A percentile compares a stretch with the other conserved stretches of the same genome.
Evolutionary conservation across 2,113 vertebrate genomes (phyloP).

Genomic region (Trogon melanurus): DNA sequence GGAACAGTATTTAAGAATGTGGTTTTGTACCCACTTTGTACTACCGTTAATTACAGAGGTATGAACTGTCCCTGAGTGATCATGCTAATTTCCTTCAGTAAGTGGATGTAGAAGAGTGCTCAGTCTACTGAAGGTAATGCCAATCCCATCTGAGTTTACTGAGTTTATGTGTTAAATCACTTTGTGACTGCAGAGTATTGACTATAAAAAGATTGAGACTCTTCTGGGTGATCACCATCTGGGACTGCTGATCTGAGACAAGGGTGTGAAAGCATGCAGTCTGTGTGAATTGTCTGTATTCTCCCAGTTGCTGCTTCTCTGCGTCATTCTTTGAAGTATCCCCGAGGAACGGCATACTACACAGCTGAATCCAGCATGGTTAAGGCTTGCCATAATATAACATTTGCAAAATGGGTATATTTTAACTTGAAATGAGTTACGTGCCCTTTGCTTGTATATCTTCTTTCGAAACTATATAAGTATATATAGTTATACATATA

Average conservation of each 20-base stretch:
- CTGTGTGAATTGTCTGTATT: constrained; percentile 52
- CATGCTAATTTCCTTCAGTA: neutral
- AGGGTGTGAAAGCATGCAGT: constrained; percentile 33
- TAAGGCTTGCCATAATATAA: constrained; percentile 41
- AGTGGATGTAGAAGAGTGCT: neutral
- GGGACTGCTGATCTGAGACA: constrained; percentile 37
- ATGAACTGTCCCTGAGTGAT: neutral
- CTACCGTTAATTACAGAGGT: neutral
- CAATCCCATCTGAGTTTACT: constrained; percentile 28
- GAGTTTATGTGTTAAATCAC: constrained; percentile 3
- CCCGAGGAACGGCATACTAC: constrained; percentile 31
- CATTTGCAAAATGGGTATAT: constrained; percentile 33
- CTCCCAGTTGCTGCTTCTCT: constrained; percentile 49
- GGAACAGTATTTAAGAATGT: neutral
- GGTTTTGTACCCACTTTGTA: neutral
- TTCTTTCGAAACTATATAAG: neutral
- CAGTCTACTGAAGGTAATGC: neutral
- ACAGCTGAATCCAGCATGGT: constrained; percentile 46
- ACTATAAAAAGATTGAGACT: constrained; percentile 24
- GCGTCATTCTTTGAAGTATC: constrained; percentile 68
- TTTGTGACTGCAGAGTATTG: constrained; percentile 20
- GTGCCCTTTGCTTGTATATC: neutral
- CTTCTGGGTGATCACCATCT: constrained; percentile 22
- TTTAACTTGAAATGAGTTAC: constrained; percentile 51
- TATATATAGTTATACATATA: too few relatives aligned